Base-by-base conservation (phyloP, 1,140 invertebrate species). In the Listronotus oregonensis region DNA sequence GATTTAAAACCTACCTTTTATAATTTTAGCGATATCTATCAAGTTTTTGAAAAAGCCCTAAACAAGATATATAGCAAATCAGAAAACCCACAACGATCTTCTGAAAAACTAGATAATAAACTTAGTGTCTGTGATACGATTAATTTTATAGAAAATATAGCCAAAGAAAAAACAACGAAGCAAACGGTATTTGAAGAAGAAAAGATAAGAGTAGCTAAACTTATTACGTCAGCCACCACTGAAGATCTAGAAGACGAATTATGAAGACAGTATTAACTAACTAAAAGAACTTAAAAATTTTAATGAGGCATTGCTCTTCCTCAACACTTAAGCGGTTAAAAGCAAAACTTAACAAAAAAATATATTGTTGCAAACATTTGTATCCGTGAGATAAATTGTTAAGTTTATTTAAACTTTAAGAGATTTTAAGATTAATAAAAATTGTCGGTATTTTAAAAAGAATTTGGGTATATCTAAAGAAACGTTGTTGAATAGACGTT, bases 51-150 rank as follows among this genome's bases (percentile, higher is more conserved):
- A 51, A 46, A 61, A 40, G 15, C 32, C 21, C n/a, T 61, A 7
- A 34, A 50, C n/a, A 50, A 51, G 6, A 50, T 61, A 50, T 32
- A 17, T 37, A 34, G 31, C 8, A 34, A 49, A 46, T 47, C 15
- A n/a, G 6, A 11, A 12, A n/a, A 46, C 1, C 14, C 14, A 11
- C 7, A 11, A n/a, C 6, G 47, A 3, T n/a, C 15, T n/a, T 3
- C 47, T 5, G 37, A 61, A 21, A 50, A 56, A 50, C 11, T 64
- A 1, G 54, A 46, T 7, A 39, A 47, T 40, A 18, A 47, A 10
- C 51, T 64, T n/a, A 50, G 18, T 40, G 62, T 64, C 6, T 64
- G 62, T 39, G 62, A 64, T 21, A 57, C 62, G 6, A 64, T 64
- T 40, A 31, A 57, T 14, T 64, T 64, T 34, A 42, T 64, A 12